Evolutionary conservation across 92 coral and sea anemone genomes (phyloP), one percentile per base, ranked within the genome.

Genomic region (Parazoanthus darwini): DNA sequence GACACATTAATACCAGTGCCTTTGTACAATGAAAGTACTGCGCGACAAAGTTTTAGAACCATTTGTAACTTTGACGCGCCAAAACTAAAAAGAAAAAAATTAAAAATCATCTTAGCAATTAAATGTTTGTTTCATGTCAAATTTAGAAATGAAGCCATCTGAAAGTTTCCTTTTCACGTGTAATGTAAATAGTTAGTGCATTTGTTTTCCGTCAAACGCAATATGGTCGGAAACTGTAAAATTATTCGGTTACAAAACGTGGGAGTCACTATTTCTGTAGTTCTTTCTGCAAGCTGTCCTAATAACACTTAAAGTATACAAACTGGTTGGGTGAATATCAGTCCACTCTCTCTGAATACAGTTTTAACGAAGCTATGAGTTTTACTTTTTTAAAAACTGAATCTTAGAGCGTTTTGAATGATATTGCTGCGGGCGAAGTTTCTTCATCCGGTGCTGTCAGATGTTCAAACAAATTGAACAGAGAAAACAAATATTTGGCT

Each of bases 141-240:
- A 63, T 23, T 20, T 22, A 14, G 8, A 63, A 63, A 2, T 63
- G 70, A 63, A 63, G 70, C 26, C 26, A 63, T 63, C 26, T 63
- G 26, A 18, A 78, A 77, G n/a, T 16, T 22, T 77, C 11, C 81
- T 77, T 46, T n/a, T 44, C 63, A 48, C 82, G 10, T 78, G 82
- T 22, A 78, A 10, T 36, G 56, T 82, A 82, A 82, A 66, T 43
- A 82, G 39, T 20, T 38, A 6, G 8, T 10, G 46, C 74, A 22
- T 81, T 82, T 82, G 77, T 65, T 26, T 65, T 82, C 8, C 13
- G 29, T 39, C 50, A 8, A 80, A 42, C 33, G 33, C 39, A 63
- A 36, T 56, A 65, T 15, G 38, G 86, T 81, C 72, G 35, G 39
- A 63, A 48, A 25, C 35, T 79, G 63, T 50, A n/a, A 46, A n/a